phyloP scores from a whole-genome alignment of 1,140 invertebrate species.

The Zaprionus davidi region DNA sequence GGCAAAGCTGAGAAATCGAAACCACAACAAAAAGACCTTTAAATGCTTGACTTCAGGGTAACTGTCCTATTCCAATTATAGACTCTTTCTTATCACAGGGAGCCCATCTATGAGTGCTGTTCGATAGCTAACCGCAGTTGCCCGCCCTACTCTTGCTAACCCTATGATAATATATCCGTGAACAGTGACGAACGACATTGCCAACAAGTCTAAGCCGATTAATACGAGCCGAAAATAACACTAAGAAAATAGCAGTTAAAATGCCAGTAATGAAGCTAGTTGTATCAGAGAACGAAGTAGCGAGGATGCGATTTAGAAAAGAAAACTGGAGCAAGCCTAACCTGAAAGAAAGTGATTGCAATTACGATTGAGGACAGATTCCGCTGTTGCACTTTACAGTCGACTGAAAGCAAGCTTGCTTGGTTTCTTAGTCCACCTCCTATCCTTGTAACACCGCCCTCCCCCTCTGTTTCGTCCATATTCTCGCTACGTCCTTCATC shows the following conservation, averaged over 20 bases:
- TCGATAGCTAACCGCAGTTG: constrained; percentile 23
- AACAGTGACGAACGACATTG: constrained; percentile 44
- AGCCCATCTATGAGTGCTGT: constrained; percentile 36
- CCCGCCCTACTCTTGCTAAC: neutral
- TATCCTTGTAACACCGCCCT: neutral
- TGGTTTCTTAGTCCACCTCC: neutral
- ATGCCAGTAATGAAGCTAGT: constrained; percentile 43
- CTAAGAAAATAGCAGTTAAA: constrained; percentile 39
- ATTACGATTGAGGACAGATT: constrained; percentile 76
- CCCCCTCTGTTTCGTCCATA: neutral
- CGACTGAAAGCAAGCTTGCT: constrained; percentile 60
- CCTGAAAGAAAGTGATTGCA: constrained; percentile 45
- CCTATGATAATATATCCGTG: constrained; percentile 12
- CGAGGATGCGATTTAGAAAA: neutral
- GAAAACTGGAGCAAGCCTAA: constrained; percentile 1
- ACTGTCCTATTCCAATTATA: constrained; percentile 24
- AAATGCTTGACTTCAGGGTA: constrained; percentile 4
- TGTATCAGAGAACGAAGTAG: neutral
- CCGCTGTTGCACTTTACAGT: constrained; percentile 68
- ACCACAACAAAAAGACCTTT: neutral
- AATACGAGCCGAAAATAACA: constrained; percentile 43
- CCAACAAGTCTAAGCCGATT: constrained; percentile 64
- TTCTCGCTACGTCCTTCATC: constrained; percentile 7
- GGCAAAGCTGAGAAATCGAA: constrained; percentile 29
- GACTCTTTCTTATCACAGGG: constrained; percentile 21